phyloP scores from a whole-genome alignment of 2,113 vertebrate genomes.

The Myxocyprinus asiaticus region DNA sequence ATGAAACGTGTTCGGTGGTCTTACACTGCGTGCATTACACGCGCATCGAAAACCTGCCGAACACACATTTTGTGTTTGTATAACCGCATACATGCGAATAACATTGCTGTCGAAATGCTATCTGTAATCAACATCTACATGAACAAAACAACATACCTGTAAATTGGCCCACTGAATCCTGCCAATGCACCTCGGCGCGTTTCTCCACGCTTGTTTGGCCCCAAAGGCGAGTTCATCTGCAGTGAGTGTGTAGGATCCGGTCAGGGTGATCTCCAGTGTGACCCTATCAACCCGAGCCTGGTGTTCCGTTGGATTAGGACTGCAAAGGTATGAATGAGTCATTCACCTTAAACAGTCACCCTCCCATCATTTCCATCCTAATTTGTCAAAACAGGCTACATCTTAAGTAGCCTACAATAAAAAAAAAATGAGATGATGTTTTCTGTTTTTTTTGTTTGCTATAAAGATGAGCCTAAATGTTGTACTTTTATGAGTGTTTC shows the following conservation, averaged over 20 bases:
- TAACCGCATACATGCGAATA: background rate
- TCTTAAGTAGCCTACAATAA: too few relatives aligned
- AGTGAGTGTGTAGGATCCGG: slow-evolving; percentile 82
- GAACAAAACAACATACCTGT: slow-evolving; percentile 67
- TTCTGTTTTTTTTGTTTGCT: too few relatives aligned
- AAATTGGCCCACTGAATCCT: slow-evolving; percentile 89
- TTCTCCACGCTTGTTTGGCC: slow-evolving; percentile 85
- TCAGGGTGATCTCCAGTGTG: slow-evolving; percentile 77
- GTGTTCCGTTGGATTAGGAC: slow-evolving; percentile 74
- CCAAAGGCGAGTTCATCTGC: slow-evolving; percentile 81
- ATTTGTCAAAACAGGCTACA: too few relatives aligned
- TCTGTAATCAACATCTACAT: too few relatives aligned
- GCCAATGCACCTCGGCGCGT: slow-evolving; percentile 84
- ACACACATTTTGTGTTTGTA: background rate
- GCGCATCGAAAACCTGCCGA: slow-evolving; percentile 81
- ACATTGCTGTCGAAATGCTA: background rate
- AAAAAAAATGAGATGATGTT: too few relatives aligned
- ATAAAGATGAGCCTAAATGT: too few relatives aligned
- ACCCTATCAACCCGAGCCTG: slow-evolving; percentile 76
- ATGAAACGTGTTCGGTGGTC: slow-evolving; percentile 82
- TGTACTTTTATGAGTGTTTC: too few relatives aligned
- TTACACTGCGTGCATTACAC: slow-evolving; percentile 77
- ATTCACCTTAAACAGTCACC: background rate
- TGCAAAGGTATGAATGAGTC: slow-evolving; percentile 45
- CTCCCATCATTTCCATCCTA: too few relatives aligned